Evolutionary conservation across 2,888 invertebrate species (phyloP), one percentile per base, ranked within the genome.

Genomic region (Metacarcinus magister): DNA sequence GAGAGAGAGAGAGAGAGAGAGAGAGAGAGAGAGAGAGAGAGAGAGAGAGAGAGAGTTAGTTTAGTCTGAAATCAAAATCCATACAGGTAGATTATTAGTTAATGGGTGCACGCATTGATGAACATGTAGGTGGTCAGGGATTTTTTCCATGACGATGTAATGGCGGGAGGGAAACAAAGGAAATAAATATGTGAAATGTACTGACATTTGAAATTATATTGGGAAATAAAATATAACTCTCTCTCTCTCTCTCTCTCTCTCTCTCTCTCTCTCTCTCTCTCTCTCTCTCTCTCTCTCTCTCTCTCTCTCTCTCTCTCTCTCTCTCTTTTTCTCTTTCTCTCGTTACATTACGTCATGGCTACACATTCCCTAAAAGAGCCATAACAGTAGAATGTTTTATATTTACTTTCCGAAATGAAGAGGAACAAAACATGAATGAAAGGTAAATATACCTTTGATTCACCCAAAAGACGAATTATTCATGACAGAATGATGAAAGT

Each of bases 201-300:
- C 23, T 19, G 82, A 82, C 32, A 32, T 82, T 82, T 82, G 32
- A 7, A 82, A 82, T 32, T 82, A 82, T 28, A 82, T 32, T 28
- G 28, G 82, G 32, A 32, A 67, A 67, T 67, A n/a, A 82, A 32
- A 82, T 28, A 82, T 82, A 32, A 43, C 28, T 89, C 89, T 7
- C 16, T 2, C 46, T 23, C 91, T 91, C 46, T 91, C 91, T 91
- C 3, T 91, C 46, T 91, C 3, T 91, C 91, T 91, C 19, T 91
- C 91, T 91, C 19, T 91, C 91, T 91, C 19, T 91, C 91, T 91
- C 44, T 91, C 44, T 91, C 23, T 89, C 89, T 89, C 89, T 89
- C 89, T 89, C 89, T 89, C 89, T 89, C 89, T 89, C 89, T 89
- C 89, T 89, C 89, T 89, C 89, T 89, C 89, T 89, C 89, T 89